Conservation (phyloP, 2,113 vertebrate genomes). For the Chunga burmeisteri region DNA sequence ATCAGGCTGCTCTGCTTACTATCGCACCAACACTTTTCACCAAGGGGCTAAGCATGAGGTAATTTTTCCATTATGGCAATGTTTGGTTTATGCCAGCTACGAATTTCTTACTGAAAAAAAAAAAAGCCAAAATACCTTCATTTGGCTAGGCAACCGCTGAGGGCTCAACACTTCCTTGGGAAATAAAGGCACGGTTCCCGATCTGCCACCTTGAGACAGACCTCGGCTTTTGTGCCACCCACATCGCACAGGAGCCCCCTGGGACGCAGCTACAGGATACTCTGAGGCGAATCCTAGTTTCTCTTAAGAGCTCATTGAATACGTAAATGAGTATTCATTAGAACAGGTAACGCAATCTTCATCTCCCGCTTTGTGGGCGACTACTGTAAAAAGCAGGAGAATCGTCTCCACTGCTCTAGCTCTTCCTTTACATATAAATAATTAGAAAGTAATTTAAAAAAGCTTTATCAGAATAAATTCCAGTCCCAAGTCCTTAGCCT, state of each 20-base stretch:
- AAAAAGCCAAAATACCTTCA: background rate
- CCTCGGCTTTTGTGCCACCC: background rate
- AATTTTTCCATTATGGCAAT: background rate
- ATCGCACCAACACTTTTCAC: background rate
- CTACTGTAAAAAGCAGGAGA: background rate
- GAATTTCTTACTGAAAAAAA: background rate
- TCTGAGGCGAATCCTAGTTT: background rate
- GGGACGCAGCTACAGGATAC: background rate
- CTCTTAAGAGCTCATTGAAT: background rate
- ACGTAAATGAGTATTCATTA: background rate
- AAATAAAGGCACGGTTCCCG: background rate
- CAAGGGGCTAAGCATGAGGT: too few relatives aligned
- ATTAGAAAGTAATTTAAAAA: background rate
- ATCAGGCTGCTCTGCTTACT: background rate
- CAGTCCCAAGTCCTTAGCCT: background rate
- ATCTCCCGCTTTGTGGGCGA: background rate
- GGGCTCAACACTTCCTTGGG: background rate
- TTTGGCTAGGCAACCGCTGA: background rate
- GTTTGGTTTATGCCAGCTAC: background rate
- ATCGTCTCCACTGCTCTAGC: background rate
- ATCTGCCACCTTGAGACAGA: background rate
- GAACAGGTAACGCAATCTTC: background rate
- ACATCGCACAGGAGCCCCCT: background rate
- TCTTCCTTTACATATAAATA: background rate
- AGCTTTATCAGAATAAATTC: background rate